These are phyloP conservation scores for Aldabrachelys gigantea DNA, from an alignment of 2,113 vertebrate genomes.

Conservation along the genomic window DNA sequence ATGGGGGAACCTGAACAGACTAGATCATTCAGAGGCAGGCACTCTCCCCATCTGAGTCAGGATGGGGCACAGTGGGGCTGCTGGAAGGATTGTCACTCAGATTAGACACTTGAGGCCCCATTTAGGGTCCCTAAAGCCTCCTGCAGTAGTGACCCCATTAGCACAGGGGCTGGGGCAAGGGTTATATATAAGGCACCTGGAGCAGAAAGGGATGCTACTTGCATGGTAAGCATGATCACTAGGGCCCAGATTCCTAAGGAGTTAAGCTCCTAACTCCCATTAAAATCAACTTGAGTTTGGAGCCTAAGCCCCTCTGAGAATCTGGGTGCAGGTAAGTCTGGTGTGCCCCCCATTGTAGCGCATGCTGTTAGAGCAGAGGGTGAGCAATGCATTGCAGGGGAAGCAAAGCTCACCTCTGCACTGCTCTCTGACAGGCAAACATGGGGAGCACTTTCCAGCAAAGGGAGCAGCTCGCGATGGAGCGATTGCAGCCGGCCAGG, in stretches of 20 bases:
- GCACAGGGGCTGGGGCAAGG: not conserved
- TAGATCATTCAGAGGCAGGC: not conserved
- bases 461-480: too few relatives aligned
- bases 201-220: not conserved
- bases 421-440: too few relatives aligned
- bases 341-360: too few relatives aligned
- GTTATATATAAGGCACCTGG: not conserved
- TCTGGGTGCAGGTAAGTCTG: too few relatives aligned
- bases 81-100: not conserved
- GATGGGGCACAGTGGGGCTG: not conserved
- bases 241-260: not conserved
- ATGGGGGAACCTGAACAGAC: not conserved
- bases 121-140: not conserved
- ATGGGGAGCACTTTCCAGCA: too few relatives aligned
- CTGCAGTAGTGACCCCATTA: not conserved
- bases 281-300: not conserved
- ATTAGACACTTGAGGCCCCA: not conserved
- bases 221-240: not conserved
- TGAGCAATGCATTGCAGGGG: too few relatives aligned
- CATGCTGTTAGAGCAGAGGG: too few relatives aligned
- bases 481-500: too few relatives aligned
- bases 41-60: not conserved
- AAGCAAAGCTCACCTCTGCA: too few relatives aligned
- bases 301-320: not conserved
- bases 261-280: not conserved